Conservation (phyloP, 2,797 vertebrate species). For the Gymnocypris eckloni region DNA sequence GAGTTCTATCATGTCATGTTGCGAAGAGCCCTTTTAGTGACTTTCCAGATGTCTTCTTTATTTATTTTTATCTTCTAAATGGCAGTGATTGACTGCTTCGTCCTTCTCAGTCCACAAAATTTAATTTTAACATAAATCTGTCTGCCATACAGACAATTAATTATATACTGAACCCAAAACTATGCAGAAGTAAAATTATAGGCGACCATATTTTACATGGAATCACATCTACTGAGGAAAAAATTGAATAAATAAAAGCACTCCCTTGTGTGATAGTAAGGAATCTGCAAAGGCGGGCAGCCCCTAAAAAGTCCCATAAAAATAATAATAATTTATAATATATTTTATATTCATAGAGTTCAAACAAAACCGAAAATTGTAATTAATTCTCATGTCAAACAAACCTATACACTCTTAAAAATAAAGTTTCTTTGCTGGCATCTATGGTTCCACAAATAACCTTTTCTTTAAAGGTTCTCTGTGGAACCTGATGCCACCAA, state of each 20-base stretch:
- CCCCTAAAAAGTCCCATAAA: not conserved
- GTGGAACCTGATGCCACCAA: too few relatives aligned
- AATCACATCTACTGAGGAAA: not conserved
- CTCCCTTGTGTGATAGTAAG: not conserved
- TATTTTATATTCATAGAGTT: not conserved
- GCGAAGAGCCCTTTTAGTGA: constrained; percentile 51
- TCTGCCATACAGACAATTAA: constrained; percentile 67
- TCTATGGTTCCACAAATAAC: too few relatives aligned
- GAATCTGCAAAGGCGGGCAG: not conserved
- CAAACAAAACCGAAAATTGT: not conserved
- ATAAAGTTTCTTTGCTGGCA: too few relatives aligned
- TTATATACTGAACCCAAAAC: constrained; percentile 70
- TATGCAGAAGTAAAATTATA: constrained; percentile 69
- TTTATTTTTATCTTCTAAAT: constrained; percentile 68
- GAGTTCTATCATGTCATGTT: constrained; percentile 42
- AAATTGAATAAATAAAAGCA: not conserved
- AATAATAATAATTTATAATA: not conserved
- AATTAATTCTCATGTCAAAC: not conserved
- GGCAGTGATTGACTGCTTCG: constrained; percentile 66
- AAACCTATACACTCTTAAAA: too few relatives aligned
- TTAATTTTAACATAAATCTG: constrained; percentile 76
- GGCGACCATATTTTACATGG: constrained; percentile 69
- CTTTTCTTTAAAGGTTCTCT: too few relatives aligned
- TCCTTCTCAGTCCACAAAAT: constrained; percentile 68
- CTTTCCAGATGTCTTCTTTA: constrained; percentile 68